Conservation (phyloP, 2,113 vertebrate genomes). For the Burhinus bistriatus region DNA sequence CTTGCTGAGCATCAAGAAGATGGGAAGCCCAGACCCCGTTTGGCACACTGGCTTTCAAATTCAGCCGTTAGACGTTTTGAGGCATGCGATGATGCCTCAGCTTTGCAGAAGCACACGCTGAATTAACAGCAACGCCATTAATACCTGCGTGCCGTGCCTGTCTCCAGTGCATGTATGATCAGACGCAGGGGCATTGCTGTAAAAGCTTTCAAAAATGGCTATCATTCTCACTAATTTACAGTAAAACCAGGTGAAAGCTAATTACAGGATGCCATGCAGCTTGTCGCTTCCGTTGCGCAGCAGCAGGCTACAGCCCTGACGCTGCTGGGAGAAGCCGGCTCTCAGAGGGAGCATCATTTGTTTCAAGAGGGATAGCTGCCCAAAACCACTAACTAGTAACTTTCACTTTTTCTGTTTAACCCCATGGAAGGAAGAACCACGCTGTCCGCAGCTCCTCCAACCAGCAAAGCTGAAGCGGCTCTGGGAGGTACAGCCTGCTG, state of each 20-base stretch:
- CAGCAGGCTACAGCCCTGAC: background rate
- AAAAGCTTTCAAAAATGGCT: background rate
- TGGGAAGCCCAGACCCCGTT: background rate
- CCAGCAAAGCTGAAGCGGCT: background rate
- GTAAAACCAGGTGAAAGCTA: constrained; percentile 1
- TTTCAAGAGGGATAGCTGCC: background rate
- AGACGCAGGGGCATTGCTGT: background rate
- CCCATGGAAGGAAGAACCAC: background rate
- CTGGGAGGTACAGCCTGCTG: background rate
- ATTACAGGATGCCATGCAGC: background rate
- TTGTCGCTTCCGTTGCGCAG: background rate
- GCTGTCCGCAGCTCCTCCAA: background rate
- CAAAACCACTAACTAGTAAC: constrained; percentile 32
- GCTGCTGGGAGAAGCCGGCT: background rate
- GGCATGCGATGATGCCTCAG: background rate
- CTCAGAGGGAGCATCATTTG: background rate
- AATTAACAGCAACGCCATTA: background rate
- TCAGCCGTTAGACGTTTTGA: background rate
- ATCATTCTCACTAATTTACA: background rate
- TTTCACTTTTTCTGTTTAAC: constrained; percentile 4
- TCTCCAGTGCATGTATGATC: background rate
- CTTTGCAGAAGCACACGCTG: background rate
- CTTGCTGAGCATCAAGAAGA: background rate
- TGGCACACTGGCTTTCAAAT: background rate
- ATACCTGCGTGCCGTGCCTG: rapidly evolving